Conservation (phyloP, 2,888 invertebrate species). For the Drosophila robusta region DNA sequence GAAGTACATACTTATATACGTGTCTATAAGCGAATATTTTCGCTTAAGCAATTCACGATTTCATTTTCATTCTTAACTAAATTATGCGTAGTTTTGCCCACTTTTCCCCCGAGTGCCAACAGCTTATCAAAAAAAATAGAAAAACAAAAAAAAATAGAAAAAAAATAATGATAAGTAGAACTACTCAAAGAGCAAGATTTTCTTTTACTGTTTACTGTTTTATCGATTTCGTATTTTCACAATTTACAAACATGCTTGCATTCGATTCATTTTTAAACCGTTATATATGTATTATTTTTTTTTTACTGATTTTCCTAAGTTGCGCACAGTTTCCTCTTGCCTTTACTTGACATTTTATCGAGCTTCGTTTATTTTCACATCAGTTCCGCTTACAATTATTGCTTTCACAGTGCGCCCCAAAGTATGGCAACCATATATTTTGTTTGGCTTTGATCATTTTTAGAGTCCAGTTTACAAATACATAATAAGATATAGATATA, state of each 20-base stretch:
- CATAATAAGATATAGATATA: neutral
- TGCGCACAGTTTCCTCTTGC: neutral
- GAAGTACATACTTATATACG: conserved; percentile 14
- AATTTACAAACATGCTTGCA: conserved; percentile 40
- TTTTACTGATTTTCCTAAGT: neutral
- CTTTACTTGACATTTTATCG: conserved; percentile 8
- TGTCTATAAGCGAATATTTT: conserved; percentile 2
- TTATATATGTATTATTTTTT: conserved; percentile 7
- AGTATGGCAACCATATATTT: conserved; percentile 9
- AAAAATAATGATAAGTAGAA: conserved; percentile 1
- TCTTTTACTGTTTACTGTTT: conserved; percentile 9
- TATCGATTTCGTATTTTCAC: neutral
- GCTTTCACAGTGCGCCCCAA: conserved; percentile 32
- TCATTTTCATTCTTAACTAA: conserved; percentile 33
- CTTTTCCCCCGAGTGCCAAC: conserved; percentile 46
- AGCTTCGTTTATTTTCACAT: conserved; percentile 23
- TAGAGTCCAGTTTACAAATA: neutral
- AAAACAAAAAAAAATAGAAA: conserved; percentile 9
- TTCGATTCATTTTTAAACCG: conserved; percentile 18
- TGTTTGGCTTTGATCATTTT: neutral
- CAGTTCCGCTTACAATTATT: conserved; percentile 22
- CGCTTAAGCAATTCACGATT: neutral
- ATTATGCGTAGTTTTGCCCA: conserved; percentile 75
- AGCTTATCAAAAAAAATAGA: conserved; percentile 21
- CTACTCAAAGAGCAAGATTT: conserved; percentile 20